These are phyloP conservation scores for Drosophila incognita DNA, from an alignment of 2,888 invertebrate species.

Conservation along the genomic window DNA sequence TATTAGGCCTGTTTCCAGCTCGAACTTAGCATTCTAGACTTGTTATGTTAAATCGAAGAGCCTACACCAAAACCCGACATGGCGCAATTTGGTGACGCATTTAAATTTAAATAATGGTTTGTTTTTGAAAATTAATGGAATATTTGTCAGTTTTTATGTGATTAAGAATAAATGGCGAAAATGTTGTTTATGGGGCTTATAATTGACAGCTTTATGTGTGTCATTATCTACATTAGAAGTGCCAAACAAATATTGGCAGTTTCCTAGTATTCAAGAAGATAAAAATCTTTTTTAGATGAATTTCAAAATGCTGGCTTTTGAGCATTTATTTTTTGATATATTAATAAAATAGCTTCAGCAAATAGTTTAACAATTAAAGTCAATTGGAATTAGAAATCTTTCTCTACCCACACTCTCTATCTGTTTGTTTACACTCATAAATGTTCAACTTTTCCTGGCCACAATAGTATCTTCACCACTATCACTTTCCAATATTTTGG, in stretches of 20 bases:
- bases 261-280: not conserved
- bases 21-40: slow-evolving; percentile 18
- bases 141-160: slow-evolving; percentile 36
- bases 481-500: slow-evolving; percentile 66
- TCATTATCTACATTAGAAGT: not conserved
- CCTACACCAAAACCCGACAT: slow-evolving; percentile 1
- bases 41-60: slow-evolving; percentile 44
- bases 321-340: not conserved
- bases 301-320: not conserved
- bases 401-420: not conserved
- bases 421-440: not conserved
- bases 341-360: not conserved
- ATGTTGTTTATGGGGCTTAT: slow-evolving; percentile 16
- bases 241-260: not conserved
- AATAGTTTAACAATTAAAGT: not conserved
- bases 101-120: slow-evolving; percentile 40
- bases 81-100: slow-evolving; percentile 41
- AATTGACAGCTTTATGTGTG: not conserved
- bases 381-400: not conserved
- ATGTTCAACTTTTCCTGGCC: slow-evolving; percentile 10
- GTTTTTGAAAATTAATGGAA: slow-evolving; percentile 33
- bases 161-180: slow-evolving; percentile 1
- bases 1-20: slow-evolving; percentile 12
- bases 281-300: not conserved
- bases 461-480: slow-evolving; percentile 37